Conservation (phyloP, 2,888 invertebrate genomes). For the Sthenelais limicola region DNA sequence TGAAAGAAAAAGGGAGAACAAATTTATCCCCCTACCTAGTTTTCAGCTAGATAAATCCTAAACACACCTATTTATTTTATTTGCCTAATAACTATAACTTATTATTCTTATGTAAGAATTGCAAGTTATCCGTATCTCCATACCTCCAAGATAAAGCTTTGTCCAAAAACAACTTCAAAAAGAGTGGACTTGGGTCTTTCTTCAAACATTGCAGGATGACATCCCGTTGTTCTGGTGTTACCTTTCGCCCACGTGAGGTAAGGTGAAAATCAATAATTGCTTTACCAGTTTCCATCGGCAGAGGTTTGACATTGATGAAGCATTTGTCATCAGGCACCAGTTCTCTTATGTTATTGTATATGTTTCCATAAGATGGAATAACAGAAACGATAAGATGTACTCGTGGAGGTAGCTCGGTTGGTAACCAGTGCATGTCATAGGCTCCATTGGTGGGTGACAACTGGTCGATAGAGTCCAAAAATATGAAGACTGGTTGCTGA, state of each 20-base stretch:
- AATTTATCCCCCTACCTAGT: too few species aligned
- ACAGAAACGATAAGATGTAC: conserved; percentile 63
- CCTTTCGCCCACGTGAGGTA: conserved; percentile 13
- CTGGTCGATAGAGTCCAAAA: conserved; percentile 68
- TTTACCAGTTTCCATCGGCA: conserved; percentile 58
- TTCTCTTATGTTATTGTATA: conserved; percentile 55
- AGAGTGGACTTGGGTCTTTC: conserved; percentile 60
- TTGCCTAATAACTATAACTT: too few species aligned
- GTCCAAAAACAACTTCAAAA: conserved; percentile 65
- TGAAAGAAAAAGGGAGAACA: too few species aligned
- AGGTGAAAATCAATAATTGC: conserved; percentile 44
- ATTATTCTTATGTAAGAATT: too few species aligned
- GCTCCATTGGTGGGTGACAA: conserved; percentile 56
- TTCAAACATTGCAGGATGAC: conserved; percentile 56
- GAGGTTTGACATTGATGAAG: conserved; percentile 58
- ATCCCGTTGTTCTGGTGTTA: conserved; percentile 36
- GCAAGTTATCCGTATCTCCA: too few species aligned
- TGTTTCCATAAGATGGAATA: conserved; percentile 58
- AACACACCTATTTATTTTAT: too few species aligned
- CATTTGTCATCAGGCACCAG: conserved; percentile 50
- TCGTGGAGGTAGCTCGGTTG: conserved; percentile 59
- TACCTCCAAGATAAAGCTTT: conserved; percentile 63
- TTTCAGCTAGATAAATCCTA: too few species aligned
- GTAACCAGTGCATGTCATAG: conserved; percentile 63
- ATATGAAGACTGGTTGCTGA: conserved; percentile 60